These are phyloP conservation scores for Apostichopus californicus DNA, from an alignment of 35 echinoderm and acorn worm genomes.

Conservation along the genomic window DNA sequence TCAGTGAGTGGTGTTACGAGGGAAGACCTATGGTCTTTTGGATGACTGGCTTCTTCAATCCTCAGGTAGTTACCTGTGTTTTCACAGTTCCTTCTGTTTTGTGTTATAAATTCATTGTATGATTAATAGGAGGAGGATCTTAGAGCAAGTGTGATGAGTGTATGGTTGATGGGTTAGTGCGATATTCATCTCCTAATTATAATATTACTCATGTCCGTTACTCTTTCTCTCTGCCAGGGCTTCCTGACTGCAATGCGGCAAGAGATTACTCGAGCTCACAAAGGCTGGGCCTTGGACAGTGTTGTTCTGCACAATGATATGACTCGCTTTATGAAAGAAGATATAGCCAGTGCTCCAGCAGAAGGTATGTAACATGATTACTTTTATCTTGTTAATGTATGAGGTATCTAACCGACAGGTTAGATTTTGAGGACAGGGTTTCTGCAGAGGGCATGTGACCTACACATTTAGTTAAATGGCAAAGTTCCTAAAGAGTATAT, in stretches of 20 bases:
- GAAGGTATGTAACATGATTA: slow-evolving; percentile 64
- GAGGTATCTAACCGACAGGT: not conserved
- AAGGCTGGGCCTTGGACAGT: slow-evolving; percentile 98
- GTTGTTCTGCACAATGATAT: slow-evolving; percentile 99
- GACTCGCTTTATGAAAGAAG: slow-evolving; percentile 90
- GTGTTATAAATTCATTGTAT: not conserved
- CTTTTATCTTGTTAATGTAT: not conserved
- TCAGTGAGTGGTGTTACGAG: slow-evolving; percentile 89
- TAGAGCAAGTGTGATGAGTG: not conserved
- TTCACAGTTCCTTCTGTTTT: not conserved
- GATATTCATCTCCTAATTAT: too few relatives aligned
- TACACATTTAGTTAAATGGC: too few relatives aligned
- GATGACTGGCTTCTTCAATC: slow-evolving; percentile 99
- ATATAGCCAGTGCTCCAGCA: slow-evolving; percentile 76
- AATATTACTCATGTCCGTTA: too few relatives aligned
- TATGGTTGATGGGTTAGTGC: not conserved
- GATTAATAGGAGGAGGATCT: not conserved
- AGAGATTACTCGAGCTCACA: slow-evolving; percentile 97
- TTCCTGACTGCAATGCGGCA: slow-evolving; percentile 99
- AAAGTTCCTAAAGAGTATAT: too few relatives aligned
- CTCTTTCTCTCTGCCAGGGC: slow-evolving; percentile 49
- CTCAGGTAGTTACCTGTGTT: slow-evolving; percentile 68
- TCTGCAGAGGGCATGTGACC: too few relatives aligned
- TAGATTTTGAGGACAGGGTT: too few relatives aligned
- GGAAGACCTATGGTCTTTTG: slow-evolving; percentile 98